Conservation (phyloP, 2,888 invertebrate species). For the Lasioglossum marginatum region DNA sequence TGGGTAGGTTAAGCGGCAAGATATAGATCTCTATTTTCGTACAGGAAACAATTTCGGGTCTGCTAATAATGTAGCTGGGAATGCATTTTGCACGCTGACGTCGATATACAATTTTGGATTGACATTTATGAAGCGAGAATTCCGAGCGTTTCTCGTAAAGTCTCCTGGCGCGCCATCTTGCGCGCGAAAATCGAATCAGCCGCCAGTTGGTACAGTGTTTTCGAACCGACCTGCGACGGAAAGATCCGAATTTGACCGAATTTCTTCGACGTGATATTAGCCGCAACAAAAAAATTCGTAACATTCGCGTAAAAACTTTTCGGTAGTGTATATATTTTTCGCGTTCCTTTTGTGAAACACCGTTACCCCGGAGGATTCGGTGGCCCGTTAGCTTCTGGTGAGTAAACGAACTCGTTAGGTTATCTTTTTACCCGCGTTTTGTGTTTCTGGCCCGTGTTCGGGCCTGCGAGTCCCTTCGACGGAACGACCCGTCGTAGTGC, state of each 20-base stretch:
- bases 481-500: constrained; percentile 71
- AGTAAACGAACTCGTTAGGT: constrained; percentile 38
- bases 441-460: constrained; percentile 66
- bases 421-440: constrained; percentile 57
- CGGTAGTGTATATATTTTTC: constrained; percentile 70
- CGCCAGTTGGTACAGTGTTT: constrained; percentile 55
- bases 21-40: not conserved
- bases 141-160: constrained; percentile 40
- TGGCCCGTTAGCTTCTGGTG: constrained; percentile 50
- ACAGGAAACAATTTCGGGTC: constrained; percentile 17
- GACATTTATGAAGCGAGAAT: constrained; percentile 45
- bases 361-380: constrained; percentile 43
- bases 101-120: constrained; percentile 58
- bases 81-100: constrained; percentile 44
- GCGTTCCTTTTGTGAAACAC: constrained; percentile 59
- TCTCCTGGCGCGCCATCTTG: constrained; percentile 53
- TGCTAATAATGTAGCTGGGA: constrained; percentile 29
- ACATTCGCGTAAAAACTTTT: constrained; percentile 78
- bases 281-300: constrained; percentile 81
- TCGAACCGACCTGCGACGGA: constrained; percentile 68
- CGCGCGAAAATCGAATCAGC: not conserved
- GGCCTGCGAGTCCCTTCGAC: constrained; percentile 67
- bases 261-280: constrained; percentile 80
- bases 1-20: not conserved
- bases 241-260: constrained; percentile 74